Evolutionary conservation across 2,888 invertebrate species (phyloP).

Genomic region (Scaptomyza reducta): DNA sequence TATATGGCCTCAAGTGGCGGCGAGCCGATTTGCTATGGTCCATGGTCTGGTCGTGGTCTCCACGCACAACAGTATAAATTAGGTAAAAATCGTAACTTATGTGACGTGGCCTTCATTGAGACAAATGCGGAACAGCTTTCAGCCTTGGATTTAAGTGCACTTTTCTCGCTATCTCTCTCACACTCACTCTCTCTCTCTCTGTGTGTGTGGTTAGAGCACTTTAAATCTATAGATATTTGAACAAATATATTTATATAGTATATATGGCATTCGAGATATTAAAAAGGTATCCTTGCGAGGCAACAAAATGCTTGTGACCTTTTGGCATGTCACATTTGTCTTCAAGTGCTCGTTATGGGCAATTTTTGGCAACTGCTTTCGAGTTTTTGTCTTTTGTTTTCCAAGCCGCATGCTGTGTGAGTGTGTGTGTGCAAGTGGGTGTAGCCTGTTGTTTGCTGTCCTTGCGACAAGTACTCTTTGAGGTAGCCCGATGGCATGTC

Average conservation of each 20-base stretch:
- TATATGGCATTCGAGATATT: conserved; percentile 25
- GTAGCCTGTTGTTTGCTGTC: conserved; percentile 33
- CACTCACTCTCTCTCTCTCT: neutral
- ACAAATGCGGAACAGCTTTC: conserved; percentile 54
- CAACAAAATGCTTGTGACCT: conserved; percentile 51
- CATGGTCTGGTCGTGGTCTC: conserved; percentile 9
- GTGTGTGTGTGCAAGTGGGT: conserved; percentile 22
- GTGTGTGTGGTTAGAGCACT: conserved; percentile 28
- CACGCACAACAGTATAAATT: conserved; percentile 64
- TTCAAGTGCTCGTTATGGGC: conserved; percentile 77
- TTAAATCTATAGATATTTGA: conserved; percentile 59
- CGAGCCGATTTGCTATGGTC: conserved; percentile 21
- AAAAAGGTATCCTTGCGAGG: conserved; percentile 62
- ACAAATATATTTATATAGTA: conserved; percentile 4
- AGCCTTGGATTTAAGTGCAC: conserved; percentile 64
- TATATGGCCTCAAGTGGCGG: conserved; percentile 72
- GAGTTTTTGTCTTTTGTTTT: conserved; percentile 69
- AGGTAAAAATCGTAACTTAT: conserved; percentile 73
- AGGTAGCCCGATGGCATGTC: conserved; percentile 45
- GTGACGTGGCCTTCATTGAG: conserved; percentile 70
- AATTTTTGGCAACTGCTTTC: conserved; percentile 70
- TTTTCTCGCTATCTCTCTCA: neutral
- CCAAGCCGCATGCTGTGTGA: conserved; percentile 45
- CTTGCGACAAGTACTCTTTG: conserved; percentile 51
- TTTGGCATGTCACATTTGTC: conserved; percentile 70